Base-by-base conservation (phyloP, 2,113 vertebrate species). In the Scomber japonicus region DNA sequence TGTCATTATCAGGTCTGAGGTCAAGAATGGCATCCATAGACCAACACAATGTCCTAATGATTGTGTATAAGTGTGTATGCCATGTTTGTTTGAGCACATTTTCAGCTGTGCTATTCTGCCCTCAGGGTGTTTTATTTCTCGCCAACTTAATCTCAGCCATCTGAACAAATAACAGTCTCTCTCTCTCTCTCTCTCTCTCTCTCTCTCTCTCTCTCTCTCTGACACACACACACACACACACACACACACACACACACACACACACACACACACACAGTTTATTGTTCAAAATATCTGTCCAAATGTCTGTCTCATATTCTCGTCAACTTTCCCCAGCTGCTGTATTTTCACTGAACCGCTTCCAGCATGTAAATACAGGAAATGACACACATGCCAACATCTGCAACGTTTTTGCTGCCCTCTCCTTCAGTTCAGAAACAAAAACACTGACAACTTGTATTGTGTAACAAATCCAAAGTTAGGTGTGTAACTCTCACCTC, bases 331-430 rank as follows among this genome's bases (percentile, higher is more conserved):
- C 11, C 55, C 46, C 75, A 55, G 68, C 72, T 83, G 63, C 9
- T 68, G 30, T 61, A 16, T 81, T 85, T 75, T 73, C 55, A 30
- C 16, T 82, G 71, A 81, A 69, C 77, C 45, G 35, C 13, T 35
- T 81, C 82, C 82, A 85, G 76, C 71, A 69, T 75, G 68, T 84
- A 92, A 90, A 90, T 77, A 90, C 90, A 88, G 92, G 88, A 93
- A 91, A 92, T 90, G 63, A 78, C 68, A 80, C 1, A 0, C 71
- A 81, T 83, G 60, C 89, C 90, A 83, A 90, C 91, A 88, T 91
- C 88, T 91, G 88, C 21, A 84, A 82, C 13, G 30, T 74, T 77
- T 88, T 81, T 79, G 70, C 75, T 61, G 15, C 70, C 46, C 54
- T 0, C 17, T n/a, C n/a, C 55, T 11, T 46, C 15, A 35, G 45